Percentiles rank a stretch among this genome's conserved stretches.
Conservation (phyloP, 2,888 invertebrate species). For the Scotopteryx bipunctaria region DNA sequence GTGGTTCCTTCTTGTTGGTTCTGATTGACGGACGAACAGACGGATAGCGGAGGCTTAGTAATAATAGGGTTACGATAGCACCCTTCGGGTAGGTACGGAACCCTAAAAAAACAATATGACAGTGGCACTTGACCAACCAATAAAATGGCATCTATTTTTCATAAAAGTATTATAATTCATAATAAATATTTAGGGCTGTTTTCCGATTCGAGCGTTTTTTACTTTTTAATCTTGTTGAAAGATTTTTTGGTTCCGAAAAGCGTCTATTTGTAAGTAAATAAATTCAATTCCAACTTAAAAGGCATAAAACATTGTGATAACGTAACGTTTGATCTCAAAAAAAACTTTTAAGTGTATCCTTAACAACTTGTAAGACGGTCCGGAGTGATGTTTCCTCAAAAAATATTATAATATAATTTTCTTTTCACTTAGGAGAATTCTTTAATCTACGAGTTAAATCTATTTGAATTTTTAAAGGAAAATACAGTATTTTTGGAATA, state of each 20-base stretch:
- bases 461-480: conserved; percentile 4
- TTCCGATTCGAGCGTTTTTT: no score
- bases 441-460: conserved; percentile 10
- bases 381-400: conserved; percentile 2
- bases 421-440: conserved; percentile 9
- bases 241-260: not conserved
- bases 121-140: no score
- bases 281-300: not conserved
- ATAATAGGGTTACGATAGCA: no score
- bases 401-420: conserved; percentile 10
- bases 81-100: no score
- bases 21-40: no score
- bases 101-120: no score
- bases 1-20: no score
- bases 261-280: no score
- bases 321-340: conserved; percentile 8
- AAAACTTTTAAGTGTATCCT: conserved; percentile 6
- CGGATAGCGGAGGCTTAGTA: no score
- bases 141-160: no score
- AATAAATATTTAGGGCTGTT: no score
- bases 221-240: not conserved
- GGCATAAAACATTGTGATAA: not conserved
- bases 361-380: conserved; percentile 8
- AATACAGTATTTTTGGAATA: conserved; percentile 1
- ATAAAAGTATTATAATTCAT: no score